phyloP scores from a whole-genome alignment of 2,888 invertebrate genomes.

The Hirudinaria manillensis region DNA sequence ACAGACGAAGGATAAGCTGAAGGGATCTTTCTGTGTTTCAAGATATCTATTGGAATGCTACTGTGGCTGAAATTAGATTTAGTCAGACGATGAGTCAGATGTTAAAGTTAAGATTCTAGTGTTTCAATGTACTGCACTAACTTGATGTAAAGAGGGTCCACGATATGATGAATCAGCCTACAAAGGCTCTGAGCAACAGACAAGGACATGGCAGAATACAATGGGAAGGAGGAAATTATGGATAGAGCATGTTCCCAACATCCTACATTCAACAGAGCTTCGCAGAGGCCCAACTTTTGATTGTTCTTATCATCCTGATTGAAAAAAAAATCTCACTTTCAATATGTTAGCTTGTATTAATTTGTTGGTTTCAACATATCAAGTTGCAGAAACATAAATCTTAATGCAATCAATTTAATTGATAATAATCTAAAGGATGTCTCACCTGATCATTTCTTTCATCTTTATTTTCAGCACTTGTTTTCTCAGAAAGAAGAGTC shows the following conservation, averaged over 20 bases:
- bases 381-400: not conserved
- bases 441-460: conserved; percentile 45
- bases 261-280: conserved; percentile 77
- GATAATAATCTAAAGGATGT: not conserved
- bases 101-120: not conserved
- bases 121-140: conserved; percentile 25
- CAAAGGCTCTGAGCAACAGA: conserved; percentile 74
- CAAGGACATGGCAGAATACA: conserved; percentile 68
- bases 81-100: too few species aligned
- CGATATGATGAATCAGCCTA: conserved; percentile 70
- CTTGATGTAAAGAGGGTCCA: conserved; percentile 75
- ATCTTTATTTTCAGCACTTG: conserved; percentile 34
- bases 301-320: conserved; percentile 58
- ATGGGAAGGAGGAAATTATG: conserved; percentile 74
- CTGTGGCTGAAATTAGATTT: conserved; percentile 61
- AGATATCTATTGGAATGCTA: conserved; percentile 61
- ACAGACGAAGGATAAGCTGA: conserved; percentile 22
- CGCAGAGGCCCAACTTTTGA: conserved; percentile 87
- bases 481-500: conserved; percentile 8
- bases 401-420: too few species aligned
- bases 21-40: conserved; percentile 36
- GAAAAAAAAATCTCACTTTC: not conserved
- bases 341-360: not conserved
- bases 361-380: not conserved
- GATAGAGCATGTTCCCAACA: conserved; percentile 81